phyloP scores from a whole-genome alignment of 1,140 invertebrate genomes.

The Pseudomyrmex concolor region DNA sequence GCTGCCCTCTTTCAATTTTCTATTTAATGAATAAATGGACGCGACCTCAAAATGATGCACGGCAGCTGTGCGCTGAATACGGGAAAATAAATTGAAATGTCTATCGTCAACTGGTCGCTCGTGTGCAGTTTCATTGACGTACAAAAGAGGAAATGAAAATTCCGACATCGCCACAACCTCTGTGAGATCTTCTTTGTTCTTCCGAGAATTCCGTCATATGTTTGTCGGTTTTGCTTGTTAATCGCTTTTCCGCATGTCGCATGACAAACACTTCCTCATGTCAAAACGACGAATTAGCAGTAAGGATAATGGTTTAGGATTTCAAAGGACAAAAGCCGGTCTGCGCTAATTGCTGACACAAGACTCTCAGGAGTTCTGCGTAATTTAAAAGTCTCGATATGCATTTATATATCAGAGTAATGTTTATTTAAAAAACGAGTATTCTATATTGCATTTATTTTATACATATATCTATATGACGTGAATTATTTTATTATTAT shows the following conservation, averaged over 20 bases:
- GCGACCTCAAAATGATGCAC: slow-evolving; percentile 29
- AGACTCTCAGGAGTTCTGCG: too few relatives aligned
- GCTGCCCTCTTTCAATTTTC: slow-evolving; percentile 11
- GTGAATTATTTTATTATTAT: too few relatives aligned
- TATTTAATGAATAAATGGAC: slow-evolving; percentile 47
- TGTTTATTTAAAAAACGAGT: too few relatives aligned
- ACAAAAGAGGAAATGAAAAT: slow-evolving; percentile 33
- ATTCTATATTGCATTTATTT: too few relatives aligned
- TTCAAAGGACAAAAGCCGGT: too few relatives aligned
- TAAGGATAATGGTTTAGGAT: too few relatives aligned
- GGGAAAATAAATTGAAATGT: slow-evolving; percentile 43
- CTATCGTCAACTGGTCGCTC: slow-evolving; percentile 9
- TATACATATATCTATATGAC: background rate
- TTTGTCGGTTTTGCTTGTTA: background rate
- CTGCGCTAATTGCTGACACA: too few relatives aligned
- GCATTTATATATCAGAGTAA: too few relatives aligned
- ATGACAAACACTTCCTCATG: too few relatives aligned
- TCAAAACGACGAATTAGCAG: too few relatives aligned
- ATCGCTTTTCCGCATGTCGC: too few relatives aligned
- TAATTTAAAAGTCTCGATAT: too few relatives aligned
- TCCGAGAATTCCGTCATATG: background rate
- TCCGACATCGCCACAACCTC: background rate
- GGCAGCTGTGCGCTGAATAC: slow-evolving; percentile 3
- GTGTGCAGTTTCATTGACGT: slow-evolving; percentile 13
- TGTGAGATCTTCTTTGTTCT: background rate